Conservation (phyloP, 2,113 vertebrate species). For the Octodon degus region DNA sequence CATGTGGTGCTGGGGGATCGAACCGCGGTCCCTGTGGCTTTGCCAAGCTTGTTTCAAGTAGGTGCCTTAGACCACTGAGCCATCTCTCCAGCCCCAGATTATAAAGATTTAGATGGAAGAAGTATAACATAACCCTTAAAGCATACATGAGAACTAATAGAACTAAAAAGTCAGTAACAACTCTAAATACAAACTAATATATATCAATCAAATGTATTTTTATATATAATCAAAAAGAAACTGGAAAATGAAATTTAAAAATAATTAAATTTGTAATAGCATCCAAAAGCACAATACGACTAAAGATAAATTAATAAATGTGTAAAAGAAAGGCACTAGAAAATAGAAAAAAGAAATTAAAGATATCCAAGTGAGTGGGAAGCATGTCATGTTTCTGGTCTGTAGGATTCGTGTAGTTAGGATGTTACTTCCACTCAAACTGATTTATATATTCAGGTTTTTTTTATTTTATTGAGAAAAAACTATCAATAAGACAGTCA, state of each 20-base stretch:
- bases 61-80: no score
- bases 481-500: neutral
- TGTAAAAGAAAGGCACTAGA: neutral
- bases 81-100: no score
- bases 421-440: neutral
- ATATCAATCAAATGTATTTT: neutral
- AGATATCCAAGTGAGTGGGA: neutral
- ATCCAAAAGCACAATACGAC: neutral
- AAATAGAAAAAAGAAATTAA: constrained; percentile 30
- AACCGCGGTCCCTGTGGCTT: no score
- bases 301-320: neutral
- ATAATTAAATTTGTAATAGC: neutral
- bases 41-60: no score
- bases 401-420: neutral
- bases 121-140: neutral
- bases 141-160: neutral
- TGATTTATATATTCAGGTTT: neutral
- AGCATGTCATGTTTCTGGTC: neutral
- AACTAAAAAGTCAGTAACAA: neutral
- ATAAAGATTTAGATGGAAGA: neutral
- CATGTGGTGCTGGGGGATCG: no score
- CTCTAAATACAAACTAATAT: constrained; percentile 5
- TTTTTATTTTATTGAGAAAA: no score
- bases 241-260: neutral
- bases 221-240: neutral